A percentile compares a stretch with the other conserved stretches of the same genome.
Evolutionary conservation across 1,140 invertebrate species (phyloP).

Genomic region (Battus philenor): DNA sequence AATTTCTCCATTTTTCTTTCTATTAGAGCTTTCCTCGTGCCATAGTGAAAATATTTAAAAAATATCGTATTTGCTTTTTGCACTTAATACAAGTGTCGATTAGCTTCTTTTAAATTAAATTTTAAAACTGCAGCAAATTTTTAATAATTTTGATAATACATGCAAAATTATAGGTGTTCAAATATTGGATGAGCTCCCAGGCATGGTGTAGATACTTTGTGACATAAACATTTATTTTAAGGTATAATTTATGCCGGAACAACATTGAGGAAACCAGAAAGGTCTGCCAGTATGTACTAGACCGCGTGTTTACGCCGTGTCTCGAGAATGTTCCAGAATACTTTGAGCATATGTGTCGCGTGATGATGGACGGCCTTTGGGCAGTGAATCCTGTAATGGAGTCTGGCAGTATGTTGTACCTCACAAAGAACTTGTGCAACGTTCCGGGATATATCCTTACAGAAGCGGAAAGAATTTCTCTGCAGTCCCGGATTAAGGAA

Average conservation of each 20-base stretch:
- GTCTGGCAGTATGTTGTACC: slow-evolving; percentile 27
- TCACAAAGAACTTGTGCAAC: slow-evolving; percentile 28
- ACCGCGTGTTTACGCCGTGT: slow-evolving; percentile 42
- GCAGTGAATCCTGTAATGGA: slow-evolving; percentile 30
- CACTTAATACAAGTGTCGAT: too few relatives aligned
- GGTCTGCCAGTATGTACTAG: slow-evolving; percentile 41
- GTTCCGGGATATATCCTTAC: slow-evolving; percentile 45
- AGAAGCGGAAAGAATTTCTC: slow-evolving; percentile 23
- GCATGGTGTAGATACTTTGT: too few relatives aligned
- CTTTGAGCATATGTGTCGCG: slow-evolving; percentile 53
- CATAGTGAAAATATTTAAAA: too few relatives aligned
- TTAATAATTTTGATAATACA: too few relatives aligned
- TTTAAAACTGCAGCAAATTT: too few relatives aligned
- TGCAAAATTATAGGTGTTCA: too few relatives aligned
- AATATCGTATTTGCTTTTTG: too few relatives aligned
- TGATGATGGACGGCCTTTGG: slow-evolving; percentile 53
- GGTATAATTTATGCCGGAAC: slow-evolving; percentile 75
- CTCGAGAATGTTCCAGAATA: slow-evolving; percentile 52
- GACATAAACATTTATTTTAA: too few relatives aligned
- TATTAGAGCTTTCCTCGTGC: too few relatives aligned
- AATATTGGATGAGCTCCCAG: too few relatives aligned
- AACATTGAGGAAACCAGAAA: slow-evolving; percentile 49
- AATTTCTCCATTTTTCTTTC: too few relatives aligned
- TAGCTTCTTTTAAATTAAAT: too few relatives aligned
- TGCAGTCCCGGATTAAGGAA: slow-evolving; percentile 21